phyloP scores from a whole-genome alignment of 2,888 invertebrate genomes.

The Hoplodrina ambigua region DNA sequence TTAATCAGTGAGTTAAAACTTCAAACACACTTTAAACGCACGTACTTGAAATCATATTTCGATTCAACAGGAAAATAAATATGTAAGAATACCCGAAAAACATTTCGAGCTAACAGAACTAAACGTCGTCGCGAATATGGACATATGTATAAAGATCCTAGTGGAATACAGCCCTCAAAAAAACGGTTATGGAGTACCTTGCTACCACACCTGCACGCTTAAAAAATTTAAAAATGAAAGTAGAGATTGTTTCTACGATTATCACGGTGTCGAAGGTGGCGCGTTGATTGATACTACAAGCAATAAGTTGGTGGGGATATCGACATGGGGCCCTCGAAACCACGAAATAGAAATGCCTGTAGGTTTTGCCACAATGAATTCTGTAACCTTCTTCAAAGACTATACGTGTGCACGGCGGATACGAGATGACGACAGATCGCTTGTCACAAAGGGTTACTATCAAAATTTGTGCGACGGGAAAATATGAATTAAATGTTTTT shows the following conservation, averaged over 20 bases:
- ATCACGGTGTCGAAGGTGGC: slow-evolving; percentile 77
- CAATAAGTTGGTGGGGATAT: slow-evolving; percentile 74
- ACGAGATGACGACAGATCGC: slow-evolving; percentile 51
- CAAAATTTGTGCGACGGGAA: slow-evolving; percentile 67
- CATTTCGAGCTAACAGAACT: slow-evolving; percentile 69
- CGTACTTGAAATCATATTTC: neutral
- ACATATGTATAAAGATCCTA: slow-evolving; percentile 71
- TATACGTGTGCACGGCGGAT: slow-evolving; percentile 75
- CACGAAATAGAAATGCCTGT: slow-evolving; percentile 68
- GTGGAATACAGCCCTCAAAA: slow-evolving; percentile 43
- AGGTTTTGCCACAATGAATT: slow-evolving; percentile 77
- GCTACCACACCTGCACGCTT: slow-evolving; percentile 76
- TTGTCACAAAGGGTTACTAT: slow-evolving; percentile 64
- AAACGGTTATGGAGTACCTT: slow-evolving; percentile 73
- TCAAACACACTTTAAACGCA: no score
- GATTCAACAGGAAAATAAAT: slow-evolving; percentile 63
- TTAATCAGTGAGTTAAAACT: no score
- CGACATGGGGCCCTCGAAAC: slow-evolving; percentile 74
- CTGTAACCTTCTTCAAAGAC: slow-evolving; percentile 72
- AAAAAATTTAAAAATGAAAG: slow-evolving; percentile 51
- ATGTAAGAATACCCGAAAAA: slow-evolving; percentile 46
- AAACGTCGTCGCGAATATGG: slow-evolving; percentile 66
- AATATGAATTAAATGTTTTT: slow-evolving; percentile 1
- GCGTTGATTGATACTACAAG: slow-evolving; percentile 69
- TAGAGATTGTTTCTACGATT: slow-evolving; percentile 60